Conservation (phyloP, 2,113 vertebrate genomes). For the Nothoprocta perdicaria region DNA sequence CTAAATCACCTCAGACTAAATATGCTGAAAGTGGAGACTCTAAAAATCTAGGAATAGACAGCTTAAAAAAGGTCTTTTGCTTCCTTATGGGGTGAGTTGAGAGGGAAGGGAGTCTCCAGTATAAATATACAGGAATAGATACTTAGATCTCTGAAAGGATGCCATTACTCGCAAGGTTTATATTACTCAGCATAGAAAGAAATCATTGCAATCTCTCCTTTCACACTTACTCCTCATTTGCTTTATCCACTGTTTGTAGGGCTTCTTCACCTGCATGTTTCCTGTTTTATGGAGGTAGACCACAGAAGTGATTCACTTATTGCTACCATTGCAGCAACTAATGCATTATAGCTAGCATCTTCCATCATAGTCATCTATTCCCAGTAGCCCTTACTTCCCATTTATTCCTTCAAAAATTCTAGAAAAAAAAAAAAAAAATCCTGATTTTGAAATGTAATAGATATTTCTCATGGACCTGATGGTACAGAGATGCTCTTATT, state of each 20-base stretch:
- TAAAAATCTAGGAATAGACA: background rate
- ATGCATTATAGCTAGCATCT: background rate
- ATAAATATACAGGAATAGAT: background rate
- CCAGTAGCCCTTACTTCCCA: background rate
- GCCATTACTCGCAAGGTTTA: background rate
- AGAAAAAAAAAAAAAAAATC: background rate
- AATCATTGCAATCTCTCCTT: accelerated
- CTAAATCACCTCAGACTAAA: background rate
- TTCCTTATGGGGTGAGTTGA: background rate
- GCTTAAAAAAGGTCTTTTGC: background rate
- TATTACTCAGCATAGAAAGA: accelerated
- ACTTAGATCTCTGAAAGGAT: background rate
- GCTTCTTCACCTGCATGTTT: background rate
- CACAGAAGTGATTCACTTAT: background rate
- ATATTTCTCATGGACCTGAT: background rate
- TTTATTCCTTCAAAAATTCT: background rate
- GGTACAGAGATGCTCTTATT: background rate
- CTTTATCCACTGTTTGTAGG: background rate
- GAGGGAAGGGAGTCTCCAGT: background rate
- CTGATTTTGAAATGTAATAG: background rate
- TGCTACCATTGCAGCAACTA: background rate
- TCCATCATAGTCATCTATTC: background rate
- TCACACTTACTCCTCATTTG: background rate
- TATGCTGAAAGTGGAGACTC: background rate
- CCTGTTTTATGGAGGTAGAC: background rate